Evolutionary conservation across 2,113 vertebrate species (phyloP).

Genomic region (Hemiprocne comata): DNA sequence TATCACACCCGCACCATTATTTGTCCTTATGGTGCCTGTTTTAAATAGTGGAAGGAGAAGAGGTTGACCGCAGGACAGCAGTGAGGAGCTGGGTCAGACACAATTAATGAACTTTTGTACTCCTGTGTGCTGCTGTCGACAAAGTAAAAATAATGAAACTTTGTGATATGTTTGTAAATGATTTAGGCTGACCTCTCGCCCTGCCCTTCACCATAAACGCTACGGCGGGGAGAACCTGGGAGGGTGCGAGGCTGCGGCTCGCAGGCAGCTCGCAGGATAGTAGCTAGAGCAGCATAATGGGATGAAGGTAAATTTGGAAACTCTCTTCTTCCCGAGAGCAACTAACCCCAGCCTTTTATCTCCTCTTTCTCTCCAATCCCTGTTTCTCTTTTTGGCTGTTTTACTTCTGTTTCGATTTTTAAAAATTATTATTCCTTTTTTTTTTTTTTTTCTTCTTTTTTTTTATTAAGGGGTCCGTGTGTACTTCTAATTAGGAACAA

Average conservation of each 20-base stretch:
- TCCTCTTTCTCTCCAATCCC: background rate
- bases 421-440: background rate
- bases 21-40: conserved; percentile 56
- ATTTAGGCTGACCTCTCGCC: conserved; percentile 89
- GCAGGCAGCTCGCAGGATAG: conserved; percentile 50
- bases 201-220: conserved; percentile 85
- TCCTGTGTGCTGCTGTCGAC: conserved; percentile 86
- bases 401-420: conserved; percentile 28
- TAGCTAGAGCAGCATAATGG: conserved; percentile 53
- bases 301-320: conserved; percentile 70
- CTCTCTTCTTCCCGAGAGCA: conserved; percentile 17
- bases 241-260: conserved; percentile 64
- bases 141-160: conserved; percentile 91
- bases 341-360: conserved; percentile 38
- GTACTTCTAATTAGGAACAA: background rate
- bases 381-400: conserved; percentile 27
- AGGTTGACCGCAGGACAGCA: conserved; percentile 58
- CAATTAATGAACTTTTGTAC: conserved; percentile 88
- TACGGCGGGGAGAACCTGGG: conserved; percentile 67
- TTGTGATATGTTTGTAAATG: conserved; percentile 95
- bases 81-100: conserved; percentile 78
- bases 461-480: too few species aligned
- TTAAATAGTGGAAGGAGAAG: conserved; percentile 54
- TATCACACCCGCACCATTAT: conserved; percentile 54
- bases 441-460: too few species aligned